phyloP scores from a whole-genome alignment of 23 tunicate species.

The Trididemnum nubilum region DNA sequence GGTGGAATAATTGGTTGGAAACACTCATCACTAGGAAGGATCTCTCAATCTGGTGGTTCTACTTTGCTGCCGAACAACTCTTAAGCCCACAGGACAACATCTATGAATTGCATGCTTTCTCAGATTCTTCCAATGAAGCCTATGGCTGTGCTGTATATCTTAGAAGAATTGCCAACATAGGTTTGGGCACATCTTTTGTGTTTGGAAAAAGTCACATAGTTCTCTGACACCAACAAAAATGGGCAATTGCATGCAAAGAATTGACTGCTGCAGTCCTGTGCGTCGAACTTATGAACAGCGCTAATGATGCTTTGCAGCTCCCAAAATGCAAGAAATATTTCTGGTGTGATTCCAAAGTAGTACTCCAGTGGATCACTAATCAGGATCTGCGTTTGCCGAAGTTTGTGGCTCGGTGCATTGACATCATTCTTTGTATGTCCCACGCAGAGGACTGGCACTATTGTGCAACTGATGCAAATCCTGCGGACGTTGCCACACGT shows the following conservation, averaged over 20 bases:
- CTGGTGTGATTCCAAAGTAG: slow-evolving; percentile 8
- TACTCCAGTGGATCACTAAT: slow-evolving; percentile 17
- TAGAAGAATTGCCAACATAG: not conserved
- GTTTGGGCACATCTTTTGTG: slow-evolving; percentile 1
- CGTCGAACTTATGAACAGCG: not conserved
- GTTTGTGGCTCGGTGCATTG: not conserved
- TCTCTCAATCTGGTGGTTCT: not conserved
- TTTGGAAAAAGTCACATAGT: not conserved
- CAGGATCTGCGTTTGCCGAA: slow-evolving; percentile 2
- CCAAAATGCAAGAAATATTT: not conserved
- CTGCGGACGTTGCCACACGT: slow-evolving; percentile 14
- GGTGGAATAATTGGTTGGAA: not conserved
- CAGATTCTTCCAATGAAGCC: slow-evolving; percentile 17
- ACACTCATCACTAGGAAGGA: not conserved
- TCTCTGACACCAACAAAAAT: not conserved
- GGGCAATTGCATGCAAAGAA: slow-evolving; percentile 23
- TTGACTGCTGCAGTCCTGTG: not conserved
- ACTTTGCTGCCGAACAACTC: not conserved
- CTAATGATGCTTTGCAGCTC: not conserved
- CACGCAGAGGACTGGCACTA: not conserved
- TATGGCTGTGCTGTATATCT: slow-evolving; percentile 1
- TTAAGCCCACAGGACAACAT: not conserved
- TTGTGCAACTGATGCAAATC: not conserved
- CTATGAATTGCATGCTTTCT: slow-evolving; percentile 12
- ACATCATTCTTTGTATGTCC: not conserved